Evolutionary conservation across 1,140 invertebrate genomes (phyloP).

Genomic region (Vollenhovia emeryi): DNA sequence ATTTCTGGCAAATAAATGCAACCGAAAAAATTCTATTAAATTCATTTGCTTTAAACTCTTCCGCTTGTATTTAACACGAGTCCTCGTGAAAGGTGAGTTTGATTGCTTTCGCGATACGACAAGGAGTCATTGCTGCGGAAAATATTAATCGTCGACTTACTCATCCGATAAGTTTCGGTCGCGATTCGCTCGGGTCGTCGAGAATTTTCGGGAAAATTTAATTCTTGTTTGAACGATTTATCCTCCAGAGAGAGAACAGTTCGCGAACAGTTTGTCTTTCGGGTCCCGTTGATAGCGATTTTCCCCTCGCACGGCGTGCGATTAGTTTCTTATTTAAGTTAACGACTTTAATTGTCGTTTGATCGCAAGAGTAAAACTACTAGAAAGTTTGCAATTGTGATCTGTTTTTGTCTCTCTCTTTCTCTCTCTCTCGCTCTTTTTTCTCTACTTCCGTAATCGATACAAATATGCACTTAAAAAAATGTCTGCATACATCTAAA

Average conservation of each 20-base stretch:
- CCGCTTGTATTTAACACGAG: background rate
- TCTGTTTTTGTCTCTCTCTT: background rate
- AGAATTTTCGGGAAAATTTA: conserved; percentile 23
- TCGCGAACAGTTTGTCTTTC: conserved; percentile 6
- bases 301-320: background rate
- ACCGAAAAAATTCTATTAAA: background rate
- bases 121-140: background rate
- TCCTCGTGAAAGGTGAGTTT: background rate
- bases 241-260: background rate
- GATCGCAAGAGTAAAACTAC: background rate
- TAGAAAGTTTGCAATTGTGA: background rate
- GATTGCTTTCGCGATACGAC: background rate
- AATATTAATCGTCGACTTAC: conserved; percentile 11
- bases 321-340: conserved; percentile 29
- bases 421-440: background rate
- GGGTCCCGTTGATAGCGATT: background rate
- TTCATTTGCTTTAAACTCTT: too few species aligned
- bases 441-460: background rate
- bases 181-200: background rate
- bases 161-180: conserved; percentile 12
- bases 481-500: background rate
- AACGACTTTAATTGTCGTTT: conserved; percentile 15
- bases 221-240: conserved; percentile 21
- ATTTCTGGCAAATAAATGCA: background rate
- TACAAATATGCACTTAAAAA: background rate